Conservation (phyloP, 37 sponge, comb jelly and placozoan species). For the Sycon ciliatum region DNA sequence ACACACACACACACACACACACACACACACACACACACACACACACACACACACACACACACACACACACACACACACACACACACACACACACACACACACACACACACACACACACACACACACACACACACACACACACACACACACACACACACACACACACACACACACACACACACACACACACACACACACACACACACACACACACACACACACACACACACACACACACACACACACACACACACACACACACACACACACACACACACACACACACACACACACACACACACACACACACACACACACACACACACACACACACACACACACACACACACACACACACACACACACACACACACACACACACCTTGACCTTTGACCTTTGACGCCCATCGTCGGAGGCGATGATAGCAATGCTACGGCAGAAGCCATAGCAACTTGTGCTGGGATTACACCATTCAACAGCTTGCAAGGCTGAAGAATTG, state of each 20-base stretch:
- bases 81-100: constrained; percentile 1
- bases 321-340: constrained; percentile 35
- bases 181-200: constrained; percentile 1
- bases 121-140: constrained; percentile 1
- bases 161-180: constrained; percentile 5
- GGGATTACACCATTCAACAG: no score
- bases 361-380: neutral
- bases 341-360: neutral
- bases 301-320: constrained; percentile 47
- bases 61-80: constrained; percentile 5
- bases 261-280: constrained; percentile 31
- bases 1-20: neutral
- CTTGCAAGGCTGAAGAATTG: no score
- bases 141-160: constrained; percentile 5
- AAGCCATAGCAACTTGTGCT: no score
- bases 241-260: neutral
- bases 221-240: constrained; percentile 1
- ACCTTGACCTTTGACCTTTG: neutral
- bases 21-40: neutral
- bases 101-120: constrained; percentile 5
- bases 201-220: constrained; percentile 1
- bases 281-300: constrained; percentile 46
- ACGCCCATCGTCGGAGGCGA: no score
- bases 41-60: constrained; percentile 5
- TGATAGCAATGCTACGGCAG: no score